Base-by-base conservation (phyloP, 2,888 invertebrate species). In the Lepidochrysops patricia region DNA sequence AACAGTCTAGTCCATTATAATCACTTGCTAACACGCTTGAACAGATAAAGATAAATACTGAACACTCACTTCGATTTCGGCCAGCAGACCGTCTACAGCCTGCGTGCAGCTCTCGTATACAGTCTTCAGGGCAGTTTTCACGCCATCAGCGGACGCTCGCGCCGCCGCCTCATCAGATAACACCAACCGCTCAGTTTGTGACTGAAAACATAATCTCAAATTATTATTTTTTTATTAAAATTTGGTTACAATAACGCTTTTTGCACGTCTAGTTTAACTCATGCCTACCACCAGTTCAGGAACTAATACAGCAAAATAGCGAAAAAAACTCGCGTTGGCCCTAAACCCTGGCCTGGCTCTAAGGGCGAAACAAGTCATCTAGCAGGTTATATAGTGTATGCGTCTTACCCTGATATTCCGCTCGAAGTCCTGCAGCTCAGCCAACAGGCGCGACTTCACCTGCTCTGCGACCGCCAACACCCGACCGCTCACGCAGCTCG, bases 401-500 rank as follows among this genome's bases (percentile, higher is more conserved):
- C 9, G 6, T 29, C 7, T 19, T 50, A 54, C 54, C 54, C 19
- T 15, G 0, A 79, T 64, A 9, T 71, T 67, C 1, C 64, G 49
- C 37, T 70, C 64, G 1, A 73, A 71, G 5, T 66, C 58, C 1
- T 67, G 60, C 23, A 84, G 35, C 0, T 70, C 64, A 0, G 49
- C 6, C 13, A 78, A 7, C 25, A 81, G 68, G 27, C 77, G 67
- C 0, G 61, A 58, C 63, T 70, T 72, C 35, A 76, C 63, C 32
- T 76, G 73, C 0, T 72, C 72, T 9, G 79, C 76, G 0, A 79
- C 75, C 0, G 74, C 70, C 4, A 75, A 71, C n/a, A 82, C 71
- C 26, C 76, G 76, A 6, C 63, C 68, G 35, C 75, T 75, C 64
- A 84, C 70, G 29, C 71, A 68, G 25, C 80, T 77, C 67, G 81